Percentiles rank a stretch among this genome's conserved stretches.
Evolutionary conservation across 2,888 invertebrate species (phyloP).

Genomic region (Tholera decimalis): DNA sequence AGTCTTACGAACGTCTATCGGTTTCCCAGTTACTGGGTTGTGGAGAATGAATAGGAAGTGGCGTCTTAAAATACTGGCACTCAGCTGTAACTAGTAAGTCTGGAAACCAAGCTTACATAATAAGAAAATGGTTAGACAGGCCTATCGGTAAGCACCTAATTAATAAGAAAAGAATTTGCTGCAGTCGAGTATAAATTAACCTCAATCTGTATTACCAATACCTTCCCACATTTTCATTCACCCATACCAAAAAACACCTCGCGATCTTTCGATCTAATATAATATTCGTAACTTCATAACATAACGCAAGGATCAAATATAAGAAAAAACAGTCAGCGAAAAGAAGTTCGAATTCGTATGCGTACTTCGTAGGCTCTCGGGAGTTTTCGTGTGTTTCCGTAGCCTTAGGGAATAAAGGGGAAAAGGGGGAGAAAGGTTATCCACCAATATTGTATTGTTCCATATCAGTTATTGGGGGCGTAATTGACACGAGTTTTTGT

Average conservation of each 20-base stretch:
- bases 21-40: too few species aligned
- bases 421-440: constrained; percentile 12
- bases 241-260: constrained; percentile 26
- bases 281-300: constrained; percentile 60
- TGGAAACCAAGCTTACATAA: too few species aligned
- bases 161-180: too few species aligned
- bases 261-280: constrained; percentile 45
- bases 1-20: too few species aligned
- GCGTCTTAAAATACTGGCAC: too few species aligned
- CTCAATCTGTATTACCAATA: background rate
- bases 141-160: too few species aligned
- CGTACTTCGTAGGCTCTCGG: constrained; percentile 51
- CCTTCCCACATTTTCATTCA: constrained; percentile 5
- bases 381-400: constrained; percentile 33
- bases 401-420: constrained; percentile 52
- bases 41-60: too few species aligned
- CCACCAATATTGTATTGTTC: constrained; percentile 58
- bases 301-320: constrained; percentile 62
- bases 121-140: too few species aligned
- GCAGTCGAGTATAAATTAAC: background rate
- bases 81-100: too few species aligned
- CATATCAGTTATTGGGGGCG: constrained; percentile 48
- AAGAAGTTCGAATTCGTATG: constrained; percentile 55
- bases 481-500: constrained; percentile 43
- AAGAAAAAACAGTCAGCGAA: constrained; percentile 56